Conservation (phyloP, 2,797 vertebrate genomes). For the Gymnodraco acuticeps region DNA sequence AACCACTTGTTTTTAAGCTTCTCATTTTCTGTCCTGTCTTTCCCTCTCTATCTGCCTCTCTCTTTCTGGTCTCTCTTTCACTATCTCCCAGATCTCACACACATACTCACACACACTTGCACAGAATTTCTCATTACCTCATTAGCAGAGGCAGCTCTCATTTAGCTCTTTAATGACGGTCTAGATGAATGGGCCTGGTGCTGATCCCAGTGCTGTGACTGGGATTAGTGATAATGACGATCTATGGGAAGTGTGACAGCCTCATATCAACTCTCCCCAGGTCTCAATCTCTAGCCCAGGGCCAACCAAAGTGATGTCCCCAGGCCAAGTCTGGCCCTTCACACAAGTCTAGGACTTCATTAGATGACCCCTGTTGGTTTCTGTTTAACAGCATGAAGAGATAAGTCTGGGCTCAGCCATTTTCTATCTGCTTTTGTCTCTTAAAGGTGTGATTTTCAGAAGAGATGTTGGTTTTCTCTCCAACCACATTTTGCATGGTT, state of each 20-base stretch:
- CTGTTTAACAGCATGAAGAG: slow-evolving; percentile 19
- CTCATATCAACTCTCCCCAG: slow-evolving; percentile 86
- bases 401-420: slow-evolving; percentile 9
- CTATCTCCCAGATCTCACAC: slow-evolving; percentile 12
- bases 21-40: slow-evolving; percentile 32
- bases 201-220: slow-evolving; percentile 83
- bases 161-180: slow-evolving; percentile 85
- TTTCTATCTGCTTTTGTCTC: not conserved
- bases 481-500: not conserved
- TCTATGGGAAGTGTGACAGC: slow-evolving; percentile 85
- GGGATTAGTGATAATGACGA: slow-evolving; percentile 86
- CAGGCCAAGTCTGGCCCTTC: slow-evolving; percentile 61
- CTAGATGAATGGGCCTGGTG: slow-evolving; percentile 83
- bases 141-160: slow-evolving; percentile 84
- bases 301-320: slow-evolving; percentile 69
- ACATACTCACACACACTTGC: slow-evolving; percentile 36
- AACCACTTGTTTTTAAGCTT: not conserved
- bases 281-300: slow-evolving; percentile 75
- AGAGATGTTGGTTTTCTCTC: not conserved
- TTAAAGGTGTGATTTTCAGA: not conserved
- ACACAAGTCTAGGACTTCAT: slow-evolving; percentile 24
- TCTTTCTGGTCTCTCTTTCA: not conserved
- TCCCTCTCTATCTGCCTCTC: slow-evolving; percentile 6
- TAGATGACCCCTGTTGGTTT: slow-evolving; percentile 32
- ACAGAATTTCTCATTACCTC: slow-evolving; percentile 83